A percentile compares a stretch with the other conserved stretches of the same genome.
phyloP scores from a whole-genome alignment of 1,140 invertebrate species.

The Pachyrhynchus sulphureomaculatus region DNA sequence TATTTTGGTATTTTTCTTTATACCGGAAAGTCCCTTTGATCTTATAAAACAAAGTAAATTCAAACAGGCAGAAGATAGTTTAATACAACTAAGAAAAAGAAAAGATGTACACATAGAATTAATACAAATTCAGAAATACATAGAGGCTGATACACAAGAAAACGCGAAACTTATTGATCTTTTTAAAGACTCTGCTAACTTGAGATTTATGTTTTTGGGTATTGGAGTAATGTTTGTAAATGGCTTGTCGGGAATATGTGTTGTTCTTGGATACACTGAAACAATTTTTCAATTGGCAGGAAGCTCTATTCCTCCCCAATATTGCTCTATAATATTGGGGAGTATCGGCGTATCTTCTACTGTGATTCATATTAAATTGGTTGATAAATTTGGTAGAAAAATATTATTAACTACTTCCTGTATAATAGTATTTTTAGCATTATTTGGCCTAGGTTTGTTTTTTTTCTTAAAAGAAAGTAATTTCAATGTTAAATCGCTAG shows the following conservation, averaged over 20 bases:
- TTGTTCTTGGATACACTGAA: slow-evolving; percentile 76
- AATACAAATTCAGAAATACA: slow-evolving; percentile 54
- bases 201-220: slow-evolving; percentile 68
- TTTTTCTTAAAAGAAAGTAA: slow-evolving; percentile 22
- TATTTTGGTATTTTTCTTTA: slow-evolving; percentile 51
- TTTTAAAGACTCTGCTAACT: slow-evolving; percentile 55
- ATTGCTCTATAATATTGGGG: slow-evolving; percentile 20
- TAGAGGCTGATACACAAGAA: slow-evolving; percentile 23
- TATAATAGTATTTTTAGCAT: slow-evolving; percentile 56
- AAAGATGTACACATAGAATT: slow-evolving; percentile 61
- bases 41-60: slow-evolving; percentile 18
- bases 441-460: slow-evolving; percentile 22
- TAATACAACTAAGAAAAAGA: slow-evolving; percentile 22
- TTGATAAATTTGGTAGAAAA: slow-evolving; percentile 61
- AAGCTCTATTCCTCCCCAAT: slow-evolving; percentile 52
- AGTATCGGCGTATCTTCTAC: slow-evolving; percentile 14
- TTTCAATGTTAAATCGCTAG: slow-evolving; percentile 22
- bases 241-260: slow-evolving; percentile 77
- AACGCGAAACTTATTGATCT: slow-evolving; percentile 55
- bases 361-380: slow-evolving; percentile 8
- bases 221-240: slow-evolving; percentile 69
- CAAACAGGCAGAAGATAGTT: slow-evolving; percentile 19
- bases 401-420: slow-evolving; percentile 69
- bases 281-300: slow-evolving; percentile 67
- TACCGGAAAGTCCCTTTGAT: slow-evolving; percentile 74